These are phyloP conservation scores for Epinotia brunnichana DNA, from an alignment of 2,888 invertebrate genomes.

Conservation along the genomic window DNA sequence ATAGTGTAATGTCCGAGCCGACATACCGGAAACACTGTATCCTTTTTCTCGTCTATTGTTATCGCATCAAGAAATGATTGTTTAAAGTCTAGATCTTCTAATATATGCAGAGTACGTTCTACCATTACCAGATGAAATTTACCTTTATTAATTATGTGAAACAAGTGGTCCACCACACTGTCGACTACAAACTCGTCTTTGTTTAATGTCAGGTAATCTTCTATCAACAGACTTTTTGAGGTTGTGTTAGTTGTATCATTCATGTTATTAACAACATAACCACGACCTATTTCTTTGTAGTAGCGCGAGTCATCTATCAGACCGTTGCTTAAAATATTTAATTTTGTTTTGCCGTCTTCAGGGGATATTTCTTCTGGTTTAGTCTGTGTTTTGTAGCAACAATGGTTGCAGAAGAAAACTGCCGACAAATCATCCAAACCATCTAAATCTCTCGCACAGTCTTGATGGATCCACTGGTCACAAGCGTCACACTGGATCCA, in stretches of 20 bases:
- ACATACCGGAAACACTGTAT: constrained; percentile 10
- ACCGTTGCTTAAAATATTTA: not conserved
- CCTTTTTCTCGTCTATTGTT: not conserved
- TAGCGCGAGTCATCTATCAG: not conserved
- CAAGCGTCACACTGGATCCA: constrained; percentile 1
- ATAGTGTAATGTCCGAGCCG: not conserved
- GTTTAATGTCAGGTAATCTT: not conserved
- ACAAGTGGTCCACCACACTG: not conserved
- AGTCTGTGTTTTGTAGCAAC: not conserved
- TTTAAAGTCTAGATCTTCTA: not conserved
- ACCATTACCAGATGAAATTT: constrained; percentile 5
- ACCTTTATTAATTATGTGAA: not conserved
- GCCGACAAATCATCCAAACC: not conserved
- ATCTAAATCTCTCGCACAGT: not conserved
- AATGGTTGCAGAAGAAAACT: not conserved
- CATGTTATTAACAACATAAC: not conserved
- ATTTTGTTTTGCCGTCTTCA: not conserved
- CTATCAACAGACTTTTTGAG: not conserved
- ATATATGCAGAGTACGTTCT: not conserved
- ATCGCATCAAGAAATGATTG: not conserved
- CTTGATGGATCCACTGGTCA: not conserved
- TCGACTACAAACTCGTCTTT: not conserved
- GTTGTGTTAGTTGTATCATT: too few species aligned
- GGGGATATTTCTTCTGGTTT: not conserved
- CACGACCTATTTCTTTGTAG: constrained; percentile 14